Evolutionary conservation across 2,113 vertebrate genomes (phyloP).

Genomic region (Catharus bicknelli): DNA sequence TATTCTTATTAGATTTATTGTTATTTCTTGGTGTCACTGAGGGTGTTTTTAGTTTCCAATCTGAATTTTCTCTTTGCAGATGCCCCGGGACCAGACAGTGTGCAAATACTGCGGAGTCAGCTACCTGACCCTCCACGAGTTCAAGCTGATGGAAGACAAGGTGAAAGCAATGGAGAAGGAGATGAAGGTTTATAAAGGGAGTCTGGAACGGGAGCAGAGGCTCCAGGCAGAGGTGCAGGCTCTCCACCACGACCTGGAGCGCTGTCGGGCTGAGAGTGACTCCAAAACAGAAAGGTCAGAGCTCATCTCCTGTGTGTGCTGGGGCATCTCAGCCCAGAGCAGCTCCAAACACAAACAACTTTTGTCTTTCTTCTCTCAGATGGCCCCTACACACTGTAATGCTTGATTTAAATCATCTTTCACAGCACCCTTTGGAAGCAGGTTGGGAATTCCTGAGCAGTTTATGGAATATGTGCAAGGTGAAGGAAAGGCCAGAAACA

Average conservation of each 20-base stretch:
- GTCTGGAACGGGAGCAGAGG: slow-evolving; percentile 73
- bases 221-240: slow-evolving; percentile 74
- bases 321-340: slow-evolving; percentile 20
- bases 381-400: background rate
- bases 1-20: background rate
- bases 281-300: slow-evolving; percentile 75
- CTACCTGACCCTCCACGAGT: slow-evolving; percentile 89
- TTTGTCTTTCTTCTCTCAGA: background rate
- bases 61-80: slow-evolving; percentile 60
- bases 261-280: slow-evolving; percentile 63
- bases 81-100: slow-evolving; percentile 80
- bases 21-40: background rate
- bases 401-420: background rate
- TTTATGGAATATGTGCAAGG: background rate
- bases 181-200: slow-evolving; percentile 75
- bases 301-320: background rate
- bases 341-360: background rate
- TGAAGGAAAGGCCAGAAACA: background rate
- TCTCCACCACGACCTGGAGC: slow-evolving; percentile 69
- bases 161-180: slow-evolving; percentile 80
- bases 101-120: slow-evolving; percentile 91
- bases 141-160: slow-evolving; percentile 83
- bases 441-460: background rate
- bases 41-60: background rate
- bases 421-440: background rate